Conservation (phyloP, 2,113 vertebrate genomes). For the Notiomystis cincta region DNA sequence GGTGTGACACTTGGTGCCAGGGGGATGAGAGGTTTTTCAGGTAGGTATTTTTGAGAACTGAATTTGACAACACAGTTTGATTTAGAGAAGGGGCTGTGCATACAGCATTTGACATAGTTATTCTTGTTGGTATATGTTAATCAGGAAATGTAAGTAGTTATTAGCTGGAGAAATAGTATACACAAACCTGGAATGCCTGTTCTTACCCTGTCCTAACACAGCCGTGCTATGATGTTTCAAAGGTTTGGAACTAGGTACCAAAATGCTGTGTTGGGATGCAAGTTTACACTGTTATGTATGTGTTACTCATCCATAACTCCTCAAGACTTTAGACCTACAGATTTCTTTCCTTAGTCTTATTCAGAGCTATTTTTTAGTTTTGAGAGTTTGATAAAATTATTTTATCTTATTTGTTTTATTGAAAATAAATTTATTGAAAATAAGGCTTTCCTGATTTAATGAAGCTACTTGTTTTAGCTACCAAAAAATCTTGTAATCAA, state of each 20-base stretch:
- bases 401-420: no score
- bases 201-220: not conserved
- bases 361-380: not conserved
- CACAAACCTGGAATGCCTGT: not conserved
- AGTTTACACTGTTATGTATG: not conserved
- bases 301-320: not conserved
- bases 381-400: not conserved
- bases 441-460: not conserved
- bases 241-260: not conserved
- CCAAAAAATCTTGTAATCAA: not conserved
- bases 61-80: not conserved
- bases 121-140: not conserved
- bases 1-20: not conserved
- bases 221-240: not conserved
- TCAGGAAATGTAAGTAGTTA: not conserved
- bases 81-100: not conserved
- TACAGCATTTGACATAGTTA: not conserved
- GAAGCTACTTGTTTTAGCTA: not conserved
- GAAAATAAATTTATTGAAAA: no score
- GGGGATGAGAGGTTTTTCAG: not conserved
- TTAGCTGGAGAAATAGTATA: not conserved
- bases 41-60: not conserved
- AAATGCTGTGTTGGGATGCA: not conserved
- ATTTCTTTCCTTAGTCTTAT: not conserved
- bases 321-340: not conserved